These are phyloP conservation scores for Boulengeromyrus knoepffleri DNA, from an alignment of 2,113 vertebrate species.

Conservation along the genomic window DNA sequence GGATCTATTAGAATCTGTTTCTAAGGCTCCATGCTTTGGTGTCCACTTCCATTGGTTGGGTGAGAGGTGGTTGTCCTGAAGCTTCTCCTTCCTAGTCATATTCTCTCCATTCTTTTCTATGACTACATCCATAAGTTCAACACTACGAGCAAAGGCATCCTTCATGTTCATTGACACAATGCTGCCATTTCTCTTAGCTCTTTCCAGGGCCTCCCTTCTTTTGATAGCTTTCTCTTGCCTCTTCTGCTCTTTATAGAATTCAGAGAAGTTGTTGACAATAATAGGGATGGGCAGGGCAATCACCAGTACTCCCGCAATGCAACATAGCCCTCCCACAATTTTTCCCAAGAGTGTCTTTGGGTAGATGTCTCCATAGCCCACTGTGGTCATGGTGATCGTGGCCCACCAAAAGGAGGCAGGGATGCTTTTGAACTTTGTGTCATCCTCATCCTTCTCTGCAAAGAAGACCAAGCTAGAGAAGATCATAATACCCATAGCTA, in stretches of 20 bases:
- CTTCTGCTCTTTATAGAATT: slow-evolving; percentile 99
- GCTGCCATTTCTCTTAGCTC: slow-evolving; percentile 94
- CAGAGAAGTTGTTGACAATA: slow-evolving; percentile 98
- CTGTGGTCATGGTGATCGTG: slow-evolving; percentile 98
- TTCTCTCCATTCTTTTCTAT: slow-evolving; percentile 80
- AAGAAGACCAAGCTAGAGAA: slow-evolving; percentile 98
- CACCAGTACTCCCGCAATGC: slow-evolving; percentile 94
- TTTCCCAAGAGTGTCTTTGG: slow-evolving; percentile 95
- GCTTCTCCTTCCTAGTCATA: slow-evolving; percentile 68
- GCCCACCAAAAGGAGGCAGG: slow-evolving; percentile 99
- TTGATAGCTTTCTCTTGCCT: slow-evolving; percentile 97
- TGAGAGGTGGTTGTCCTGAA: slow-evolving; percentile 90
- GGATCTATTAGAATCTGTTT: slow-evolving; percentile 91
- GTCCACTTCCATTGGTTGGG: slow-evolving; percentile 94
- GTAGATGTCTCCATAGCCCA: slow-evolving; percentile 97
- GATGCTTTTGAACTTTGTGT: slow-evolving; percentile 99
- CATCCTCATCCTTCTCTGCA: slow-evolving; percentile 96
- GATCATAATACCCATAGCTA: slow-evolving; percentile 99
- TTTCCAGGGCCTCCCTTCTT: slow-evolving; percentile 90
- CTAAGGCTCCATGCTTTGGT: slow-evolving; percentile 77
- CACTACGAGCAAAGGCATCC: slow-evolving; percentile 88
- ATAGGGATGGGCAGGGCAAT: slow-evolving; percentile 97
- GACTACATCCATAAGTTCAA: slow-evolving; percentile 93
- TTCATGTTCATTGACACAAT: slow-evolving; percentile 99
- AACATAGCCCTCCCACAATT: slow-evolving; percentile 94